phyloP scores from a whole-genome alignment of 2,113 vertebrate genomes.

The Rhynchopsitta pachyrhyncha region DNA sequence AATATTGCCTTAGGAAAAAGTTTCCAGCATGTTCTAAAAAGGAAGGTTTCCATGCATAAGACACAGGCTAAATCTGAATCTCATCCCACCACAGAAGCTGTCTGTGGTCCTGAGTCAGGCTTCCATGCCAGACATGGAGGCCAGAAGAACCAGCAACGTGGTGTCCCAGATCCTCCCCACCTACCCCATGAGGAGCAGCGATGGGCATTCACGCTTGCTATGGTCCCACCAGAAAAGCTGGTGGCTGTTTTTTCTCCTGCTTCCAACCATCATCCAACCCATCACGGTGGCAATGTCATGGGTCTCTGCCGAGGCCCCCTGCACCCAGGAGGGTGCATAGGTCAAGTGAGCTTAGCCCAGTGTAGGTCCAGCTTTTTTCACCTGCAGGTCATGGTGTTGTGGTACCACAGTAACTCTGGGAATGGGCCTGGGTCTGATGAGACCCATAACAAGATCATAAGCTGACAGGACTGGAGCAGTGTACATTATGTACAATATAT shows the following conservation, averaged over 20 bases:
- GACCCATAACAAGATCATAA: neutral
- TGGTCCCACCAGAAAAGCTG: neutral
- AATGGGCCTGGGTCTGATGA: neutral
- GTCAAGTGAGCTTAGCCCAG: neutral
- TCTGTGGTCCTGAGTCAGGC: neutral
- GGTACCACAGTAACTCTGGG: neutral
- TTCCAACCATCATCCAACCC: neutral
- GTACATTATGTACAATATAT: neutral
- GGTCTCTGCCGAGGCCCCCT: neutral
- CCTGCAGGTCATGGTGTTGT: neutral
- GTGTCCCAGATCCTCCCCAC: neutral
- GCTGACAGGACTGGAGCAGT: neutral
- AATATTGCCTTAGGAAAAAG: neutral
- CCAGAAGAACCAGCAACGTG: neutral
- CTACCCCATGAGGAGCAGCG: neutral
- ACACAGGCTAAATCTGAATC: neutral
- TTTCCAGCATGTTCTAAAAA: slow-evolving; percentile 23
- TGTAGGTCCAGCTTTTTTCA: neutral
- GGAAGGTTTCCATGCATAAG: neutral
- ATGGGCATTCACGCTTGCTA: neutral
- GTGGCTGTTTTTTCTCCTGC: neutral
- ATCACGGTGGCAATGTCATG: neutral
- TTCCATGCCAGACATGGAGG: neutral
- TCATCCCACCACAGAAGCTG: neutral
- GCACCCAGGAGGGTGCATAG: neutral